phyloP scores from a whole-genome alignment of 2,888 invertebrate genomes.

The Harpalus rufipes region DNA sequence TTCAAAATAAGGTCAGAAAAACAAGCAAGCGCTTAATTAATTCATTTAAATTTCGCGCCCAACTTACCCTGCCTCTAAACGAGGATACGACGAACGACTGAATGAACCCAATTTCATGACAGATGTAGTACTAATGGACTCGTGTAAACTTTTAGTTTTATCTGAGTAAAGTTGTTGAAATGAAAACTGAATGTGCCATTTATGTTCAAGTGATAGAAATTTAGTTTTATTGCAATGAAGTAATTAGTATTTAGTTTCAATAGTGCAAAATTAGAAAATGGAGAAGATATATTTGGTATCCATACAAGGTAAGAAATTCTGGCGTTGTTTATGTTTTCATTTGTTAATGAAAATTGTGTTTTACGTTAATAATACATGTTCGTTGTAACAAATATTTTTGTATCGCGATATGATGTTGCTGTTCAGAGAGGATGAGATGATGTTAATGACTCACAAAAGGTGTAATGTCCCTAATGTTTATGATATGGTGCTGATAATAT shows the following conservation, averaged over 20 bases:
- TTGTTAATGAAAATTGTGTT: neutral
- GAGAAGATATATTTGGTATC: neutral
- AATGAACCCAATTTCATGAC: neutral
- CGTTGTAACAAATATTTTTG: too few relatives aligned
- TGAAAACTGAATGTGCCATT: neutral
- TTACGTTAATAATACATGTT: too few relatives aligned
- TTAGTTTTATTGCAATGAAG: slow-evolving; percentile 17
- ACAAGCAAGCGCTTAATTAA: slow-evolving; percentile 55
- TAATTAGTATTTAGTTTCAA: neutral
- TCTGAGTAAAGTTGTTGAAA: neutral
- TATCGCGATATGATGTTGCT: too few relatives aligned
- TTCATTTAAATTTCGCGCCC: slow-evolving; percentile 41
- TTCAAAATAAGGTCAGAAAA: slow-evolving; percentile 53
- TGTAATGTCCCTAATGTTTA: too few relatives aligned
- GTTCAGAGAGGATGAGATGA: too few relatives aligned
- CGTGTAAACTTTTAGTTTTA: slow-evolving; percentile 2
- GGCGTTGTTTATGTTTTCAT: neutral
- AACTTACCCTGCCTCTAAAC: neutral
- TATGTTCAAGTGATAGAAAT: slow-evolving; percentile 6
- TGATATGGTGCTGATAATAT: too few relatives aligned
- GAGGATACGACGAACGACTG: neutral
- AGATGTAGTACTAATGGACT: slow-evolving; percentile 5
- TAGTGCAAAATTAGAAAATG: neutral
- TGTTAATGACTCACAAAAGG: too few relatives aligned
- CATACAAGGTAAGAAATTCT: neutral